Percentiles rank a stretch among this genome's conserved stretches.
Conservation (phyloP, 2,888 invertebrate species). For the Dynastes grantii region DNA sequence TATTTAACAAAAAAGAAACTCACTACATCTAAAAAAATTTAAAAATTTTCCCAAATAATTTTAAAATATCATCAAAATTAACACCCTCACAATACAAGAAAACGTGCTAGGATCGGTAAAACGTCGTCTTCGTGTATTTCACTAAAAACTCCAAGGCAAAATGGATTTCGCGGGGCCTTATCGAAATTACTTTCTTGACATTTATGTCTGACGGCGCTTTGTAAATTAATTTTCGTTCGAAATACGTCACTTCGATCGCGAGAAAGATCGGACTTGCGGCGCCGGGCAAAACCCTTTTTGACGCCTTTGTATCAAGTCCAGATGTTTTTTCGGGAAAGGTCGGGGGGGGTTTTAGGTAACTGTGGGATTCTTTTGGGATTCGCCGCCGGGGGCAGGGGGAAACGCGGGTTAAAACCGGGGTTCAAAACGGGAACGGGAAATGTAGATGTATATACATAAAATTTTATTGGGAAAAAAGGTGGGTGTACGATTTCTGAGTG, state of each 20-base stretch:
- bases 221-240: constrained; percentile 51
- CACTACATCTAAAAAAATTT: no score
- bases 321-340: constrained; percentile 61
- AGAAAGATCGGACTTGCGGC: constrained; percentile 45
- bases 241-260: constrained; percentile 42
- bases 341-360: no score
- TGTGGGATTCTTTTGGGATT: no score
- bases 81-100: neutral
- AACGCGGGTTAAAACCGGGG: no score
- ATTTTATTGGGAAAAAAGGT: constrained; percentile 9
- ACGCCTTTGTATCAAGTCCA: constrained; percentile 66
- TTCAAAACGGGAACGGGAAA: no score
- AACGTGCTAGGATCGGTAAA: neutral
- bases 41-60: no score
- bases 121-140: neutral
- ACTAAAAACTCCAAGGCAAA: constrained; percentile 8
- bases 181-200: constrained; percentile 47
- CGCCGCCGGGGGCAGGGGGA: no score
- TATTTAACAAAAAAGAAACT: no score
- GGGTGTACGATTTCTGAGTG: constrained; percentile 3
- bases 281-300: no score
- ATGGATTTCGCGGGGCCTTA: constrained; percentile 44
- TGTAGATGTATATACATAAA: constrained; percentile 6
- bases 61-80: no score
- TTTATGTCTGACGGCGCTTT: constrained; percentile 48